phyloP scores from a whole-genome alignment of 35 echinoderm and acorn worm genomes.

The Chiridota heheva region DNA sequence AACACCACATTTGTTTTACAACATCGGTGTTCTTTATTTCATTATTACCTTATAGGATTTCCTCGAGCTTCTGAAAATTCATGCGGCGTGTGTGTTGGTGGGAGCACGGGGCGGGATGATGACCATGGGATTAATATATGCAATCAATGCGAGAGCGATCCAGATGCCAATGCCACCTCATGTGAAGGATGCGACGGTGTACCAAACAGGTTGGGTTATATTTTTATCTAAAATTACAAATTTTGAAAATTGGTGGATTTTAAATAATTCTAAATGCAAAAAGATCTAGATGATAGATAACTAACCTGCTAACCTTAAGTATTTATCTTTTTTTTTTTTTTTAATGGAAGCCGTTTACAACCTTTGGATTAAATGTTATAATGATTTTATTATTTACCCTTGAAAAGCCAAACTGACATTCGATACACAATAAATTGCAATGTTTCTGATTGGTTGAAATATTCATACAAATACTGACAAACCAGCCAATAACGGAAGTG shows the following conservation, averaged over 20 bases:
- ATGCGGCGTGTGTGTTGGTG: conserved; percentile 78
- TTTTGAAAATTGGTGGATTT: not conserved
- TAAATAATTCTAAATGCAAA: not conserved
- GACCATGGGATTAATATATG: conserved; percentile 63
- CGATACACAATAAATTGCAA: too few relatives aligned
- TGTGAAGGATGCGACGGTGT: conserved; percentile 85
- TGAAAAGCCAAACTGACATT: too few relatives aligned
- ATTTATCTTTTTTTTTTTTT: too few relatives aligned
- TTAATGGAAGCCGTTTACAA: too few relatives aligned
- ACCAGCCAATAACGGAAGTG: too few relatives aligned
- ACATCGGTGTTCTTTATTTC: not conserved
- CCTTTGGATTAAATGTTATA: too few relatives aligned
- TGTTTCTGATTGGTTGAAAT: too few relatives aligned
- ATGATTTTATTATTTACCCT: too few relatives aligned
- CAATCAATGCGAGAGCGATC: conserved; percentile 70
- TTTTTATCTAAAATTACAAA: not conserved
- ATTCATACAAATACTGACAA: too few relatives aligned
- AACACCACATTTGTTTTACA: too few relatives aligned
- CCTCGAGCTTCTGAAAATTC: conserved; percentile 57
- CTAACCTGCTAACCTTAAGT: too few relatives aligned
- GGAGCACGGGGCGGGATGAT: conserved; percentile 44
- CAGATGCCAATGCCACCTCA: conserved; percentile 49
- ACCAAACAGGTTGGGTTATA: conserved; percentile 59
- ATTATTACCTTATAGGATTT: conserved; percentile 31
- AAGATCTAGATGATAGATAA: too few relatives aligned